Evolutionary conservation across 2,113 vertebrate species (phyloP), one percentile per base, ranked within the genome.

Genomic region (Aramus guarauna): DNA sequence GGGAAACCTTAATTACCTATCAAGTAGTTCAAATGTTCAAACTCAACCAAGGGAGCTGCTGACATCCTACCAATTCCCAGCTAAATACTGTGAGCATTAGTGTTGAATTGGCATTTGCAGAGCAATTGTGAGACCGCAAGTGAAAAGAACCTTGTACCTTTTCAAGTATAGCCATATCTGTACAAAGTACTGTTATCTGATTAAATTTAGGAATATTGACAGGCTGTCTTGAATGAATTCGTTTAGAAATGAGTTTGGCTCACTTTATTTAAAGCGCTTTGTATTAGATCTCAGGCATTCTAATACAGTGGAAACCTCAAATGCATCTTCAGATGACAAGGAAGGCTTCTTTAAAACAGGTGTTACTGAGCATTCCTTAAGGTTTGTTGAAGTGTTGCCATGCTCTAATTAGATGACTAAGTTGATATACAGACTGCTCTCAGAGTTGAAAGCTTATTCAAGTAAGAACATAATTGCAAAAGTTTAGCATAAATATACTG

Each of bases 151-250:
- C 1, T 81, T 77, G 29, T 52, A 89, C 12, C 13, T 92, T 63
- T 89, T 62, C 55, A 76, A 55, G 32, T 47, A 68, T 16, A 95
- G 27, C 9, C 27, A 64, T 81, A 72, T 76, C 39, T 60, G 34
- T 30, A 75, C 62, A 56, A 79, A 87, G 56, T 53, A 73, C 45
- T 7, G 6, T 82, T 75, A 72, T 55, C 74, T 81, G 66, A 89
- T 71, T 87, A 78, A 96, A 94, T 92, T 84, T 81, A 37, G 36
- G 39, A 67, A 58, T 96, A 96, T 82, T 73, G 84, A 78, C 53
- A 85, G 66, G 52, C 30, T 94, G 62, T 62, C 79, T 68, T 85
- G 47, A 89, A 91, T 56, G 23, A 94, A 90, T 92, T 89, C 78
- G 39, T 78, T 85, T 85, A 72, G 71, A 92, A 89, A 74, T 59